Conservation (phyloP, 2,113 vertebrate species). For the Corythornis cristatus region DNA sequence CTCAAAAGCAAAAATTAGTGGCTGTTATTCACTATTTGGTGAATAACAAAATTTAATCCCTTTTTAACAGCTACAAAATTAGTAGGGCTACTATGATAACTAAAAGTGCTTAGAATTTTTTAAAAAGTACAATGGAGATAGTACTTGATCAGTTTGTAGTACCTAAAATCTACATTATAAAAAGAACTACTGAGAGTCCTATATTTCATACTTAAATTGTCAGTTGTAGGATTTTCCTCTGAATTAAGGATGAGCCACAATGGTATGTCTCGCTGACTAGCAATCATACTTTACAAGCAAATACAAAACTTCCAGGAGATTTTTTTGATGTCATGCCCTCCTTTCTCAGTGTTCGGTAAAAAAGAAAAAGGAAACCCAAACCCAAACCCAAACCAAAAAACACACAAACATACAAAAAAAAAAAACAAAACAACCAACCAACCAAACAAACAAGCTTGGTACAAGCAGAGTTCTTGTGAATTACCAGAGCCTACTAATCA, state of each 20-base stretch:
- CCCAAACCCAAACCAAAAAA: background rate
- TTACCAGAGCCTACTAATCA: background rate
- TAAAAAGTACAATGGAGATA: background rate
- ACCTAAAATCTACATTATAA: background rate
- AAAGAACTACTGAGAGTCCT: background rate
- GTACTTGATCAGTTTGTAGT: background rate
- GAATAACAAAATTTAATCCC: too few species aligned
- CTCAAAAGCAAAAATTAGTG: background rate
- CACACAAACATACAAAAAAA: too few species aligned
- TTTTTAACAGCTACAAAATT: too few species aligned
- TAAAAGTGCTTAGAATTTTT: background rate
- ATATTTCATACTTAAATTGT: background rate
- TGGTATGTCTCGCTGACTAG: background rate
- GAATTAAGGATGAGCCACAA: background rate
- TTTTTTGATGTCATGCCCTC: background rate
- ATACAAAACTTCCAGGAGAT: background rate
- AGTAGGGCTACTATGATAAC: too few species aligned
- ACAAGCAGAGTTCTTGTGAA: background rate
- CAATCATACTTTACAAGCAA: background rate
- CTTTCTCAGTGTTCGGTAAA: background rate
- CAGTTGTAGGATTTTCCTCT: background rate
- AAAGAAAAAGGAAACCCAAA: background rate
- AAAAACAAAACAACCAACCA: too few species aligned
- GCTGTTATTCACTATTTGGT: background rate
- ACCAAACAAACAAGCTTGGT: background rate